phyloP scores from a whole-genome alignment of 2,888 invertebrate species.

The Aphelenchoides bicaudatus region DNA sequence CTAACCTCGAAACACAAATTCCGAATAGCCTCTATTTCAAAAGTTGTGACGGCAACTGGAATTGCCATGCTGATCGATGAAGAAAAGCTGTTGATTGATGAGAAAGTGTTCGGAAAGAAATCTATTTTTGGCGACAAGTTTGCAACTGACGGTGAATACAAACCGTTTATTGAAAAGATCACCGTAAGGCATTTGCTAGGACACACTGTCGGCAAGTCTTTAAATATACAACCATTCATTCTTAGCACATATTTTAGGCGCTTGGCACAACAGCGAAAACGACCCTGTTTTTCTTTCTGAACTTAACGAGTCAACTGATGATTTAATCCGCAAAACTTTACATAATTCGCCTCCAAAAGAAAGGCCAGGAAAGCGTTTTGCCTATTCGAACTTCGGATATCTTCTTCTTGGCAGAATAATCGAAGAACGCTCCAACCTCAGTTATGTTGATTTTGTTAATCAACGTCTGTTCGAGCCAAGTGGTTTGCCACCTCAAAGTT shows the following conservation, averaged over 20 bases:
- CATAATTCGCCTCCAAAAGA: conserved; percentile 3
- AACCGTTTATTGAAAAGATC: conserved; percentile 16
- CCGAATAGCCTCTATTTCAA: conserved; percentile 21
- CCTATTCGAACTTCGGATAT: conserved; percentile 24
- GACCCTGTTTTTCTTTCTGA: conserved; percentile 16
- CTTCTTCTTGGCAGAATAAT: conserved; percentile 21
- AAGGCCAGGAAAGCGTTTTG: conserved; percentile 18
- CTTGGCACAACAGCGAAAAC: conserved; percentile 15
- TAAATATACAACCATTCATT: background rate
- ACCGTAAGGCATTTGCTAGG: conserved; percentile 22
- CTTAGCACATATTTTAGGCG: conserved; percentile 4
- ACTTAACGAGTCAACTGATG: background rate
- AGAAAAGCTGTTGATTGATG: conserved; percentile 11
- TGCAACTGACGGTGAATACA: conserved; percentile 11
- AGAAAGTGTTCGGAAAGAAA: conserved; percentile 19
- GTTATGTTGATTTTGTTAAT: conserved; percentile 19
- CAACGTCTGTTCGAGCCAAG: conserved; percentile 15
- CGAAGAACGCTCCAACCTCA: conserved; percentile 11
- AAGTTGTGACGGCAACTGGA: conserved; percentile 22
- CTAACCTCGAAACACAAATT: conserved; percentile 18
- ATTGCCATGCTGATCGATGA: conserved; percentile 19
- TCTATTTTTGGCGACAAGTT: conserved; percentile 19
- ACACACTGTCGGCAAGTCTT: conserved; percentile 19
- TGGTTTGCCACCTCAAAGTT: conserved; percentile 15
- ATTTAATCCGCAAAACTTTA: conserved; percentile 12